These are phyloP conservation scores for Philopedon plagiatum DNA, from an alignment of 2,888 invertebrate species.

Conservation along the genomic window DNA sequence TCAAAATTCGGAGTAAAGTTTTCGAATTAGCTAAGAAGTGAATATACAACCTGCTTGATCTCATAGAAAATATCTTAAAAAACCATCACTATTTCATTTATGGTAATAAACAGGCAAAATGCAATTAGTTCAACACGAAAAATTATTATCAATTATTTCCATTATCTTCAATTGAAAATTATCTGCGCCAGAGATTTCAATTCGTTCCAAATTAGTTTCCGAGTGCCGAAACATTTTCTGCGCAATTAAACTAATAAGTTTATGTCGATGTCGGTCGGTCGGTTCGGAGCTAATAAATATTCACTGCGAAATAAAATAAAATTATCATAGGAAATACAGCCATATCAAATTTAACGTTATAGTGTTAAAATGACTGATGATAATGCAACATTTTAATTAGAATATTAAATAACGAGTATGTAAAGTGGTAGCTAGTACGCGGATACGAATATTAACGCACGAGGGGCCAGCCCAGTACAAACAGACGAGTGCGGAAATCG, in stretches of 20 bases:
- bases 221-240: constrained; percentile 47
- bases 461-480: too few relatives aligned
- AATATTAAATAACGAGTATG: too few relatives aligned
- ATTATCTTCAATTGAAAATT: constrained; percentile 49
- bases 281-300: constrained; percentile 44
- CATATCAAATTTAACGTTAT: neutral
- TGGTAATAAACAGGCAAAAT: constrained; percentile 26
- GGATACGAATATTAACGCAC: too few relatives aligned
- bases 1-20: too few relatives aligned
- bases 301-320: constrained; percentile 41
- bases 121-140: constrained; percentile 28
- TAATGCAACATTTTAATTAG: neutral
- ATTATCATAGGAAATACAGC: constrained; percentile 37
- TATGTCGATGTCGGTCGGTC: constrained; percentile 16
- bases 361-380: neutral
- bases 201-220: constrained; percentile 46
- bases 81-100: too few relatives aligned
- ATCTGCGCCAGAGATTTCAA: constrained; percentile 43
- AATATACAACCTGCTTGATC: too few relatives aligned
- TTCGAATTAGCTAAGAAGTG: too few relatives aligned
- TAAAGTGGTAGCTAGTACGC: too few relatives aligned
- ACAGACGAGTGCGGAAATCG: too few relatives aligned
- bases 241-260: constrained; percentile 49
- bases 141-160: constrained; percentile 46
- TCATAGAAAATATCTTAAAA: neutral